These are phyloP conservation scores for Eurois occulta DNA, from an alignment of 2,888 invertebrate genomes.

Conservation along the genomic window DNA sequence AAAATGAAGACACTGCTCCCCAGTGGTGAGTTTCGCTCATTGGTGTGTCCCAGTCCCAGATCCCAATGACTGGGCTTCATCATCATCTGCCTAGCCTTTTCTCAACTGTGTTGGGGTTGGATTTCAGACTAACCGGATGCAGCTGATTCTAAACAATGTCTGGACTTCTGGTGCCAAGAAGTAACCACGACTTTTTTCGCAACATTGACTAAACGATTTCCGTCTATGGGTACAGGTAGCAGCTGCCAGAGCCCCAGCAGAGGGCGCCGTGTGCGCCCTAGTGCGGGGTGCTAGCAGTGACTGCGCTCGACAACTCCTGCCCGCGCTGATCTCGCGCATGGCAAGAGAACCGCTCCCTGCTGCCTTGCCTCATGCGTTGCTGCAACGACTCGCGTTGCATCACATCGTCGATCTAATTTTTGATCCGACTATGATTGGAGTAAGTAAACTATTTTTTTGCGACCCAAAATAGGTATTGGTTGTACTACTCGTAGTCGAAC, in stretches of 20 bases:
- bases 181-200: background rate
- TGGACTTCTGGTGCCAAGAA: background rate
- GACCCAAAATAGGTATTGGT: background rate
- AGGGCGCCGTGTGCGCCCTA: constrained; percentile 87
- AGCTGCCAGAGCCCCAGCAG: constrained; percentile 85
- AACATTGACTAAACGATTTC: background rate
- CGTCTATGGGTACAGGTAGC: constrained; percentile 76
- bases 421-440: constrained; percentile 83
- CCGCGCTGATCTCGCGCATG: constrained; percentile 86
- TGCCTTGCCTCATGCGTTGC: constrained; percentile 86
- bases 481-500: background rate
- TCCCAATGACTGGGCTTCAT: background rate
- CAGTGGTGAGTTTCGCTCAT: background rate
- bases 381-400: constrained; percentile 84
- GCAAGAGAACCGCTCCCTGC: constrained; percentile 88
- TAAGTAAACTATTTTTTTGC: constrained; percentile 65
- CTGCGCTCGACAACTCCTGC: constrained; percentile 82
- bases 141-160: background rate
- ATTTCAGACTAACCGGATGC: background rate
- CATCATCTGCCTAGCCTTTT: background rate
- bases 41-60: background rate
- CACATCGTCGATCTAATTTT: constrained; percentile 86
- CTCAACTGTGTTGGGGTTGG: background rate
- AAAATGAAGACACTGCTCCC: background rate
- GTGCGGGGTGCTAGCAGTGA: constrained; percentile 82